Base-by-base conservation (phyloP, 2,113 vertebrate species). In the Melospiza georgiana region DNA sequence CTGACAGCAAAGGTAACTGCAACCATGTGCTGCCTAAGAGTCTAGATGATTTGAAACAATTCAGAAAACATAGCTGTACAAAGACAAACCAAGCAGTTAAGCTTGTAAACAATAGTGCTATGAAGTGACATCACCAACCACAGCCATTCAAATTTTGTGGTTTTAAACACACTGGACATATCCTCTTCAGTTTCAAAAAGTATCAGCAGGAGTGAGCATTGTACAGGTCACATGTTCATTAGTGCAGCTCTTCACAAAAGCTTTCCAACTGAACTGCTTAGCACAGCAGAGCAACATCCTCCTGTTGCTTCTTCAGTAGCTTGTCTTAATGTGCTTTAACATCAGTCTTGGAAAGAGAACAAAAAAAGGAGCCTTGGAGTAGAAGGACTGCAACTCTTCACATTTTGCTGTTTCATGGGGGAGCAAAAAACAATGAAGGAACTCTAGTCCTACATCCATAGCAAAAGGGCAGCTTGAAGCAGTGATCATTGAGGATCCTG, bases 241-340 rank as follows among this genome's bases (percentile, higher is more conserved):
- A 80, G 61, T 0, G 0, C 8, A 78, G 62, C 22, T 49, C 43
- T 75, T 58, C 62, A 66, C 0, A 0, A 89, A 81, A 86, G 43
- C 41, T 84, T 80, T 58, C 59, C 55, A 68, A 19, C 15, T n/a
- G 11, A 87, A 43, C 28, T 89, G 35, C 78, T 78, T 46, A n/a
- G 31, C 58, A 65, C 2, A 37, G 35, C 61, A 85, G 17, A 87
- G 58, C 15, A 73, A 35, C 8, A 35, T 28, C 27, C 35, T 85
- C 62, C 24, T 57, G 33, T 8, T 88, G 15, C 67, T 77, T 39
- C 76, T 65, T 39, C 66, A 52, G 35, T 30, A 33, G 28, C 58
- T 74, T 80, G 49, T 83, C 37, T 61, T 66, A 37, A 49, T 23
- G 15, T 37, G n/a, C 37, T 89, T 72, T 61, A 73, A 52, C 23